Conservation (phyloP, 2,113 vertebrate species). For the Solea senegalensis region DNA sequence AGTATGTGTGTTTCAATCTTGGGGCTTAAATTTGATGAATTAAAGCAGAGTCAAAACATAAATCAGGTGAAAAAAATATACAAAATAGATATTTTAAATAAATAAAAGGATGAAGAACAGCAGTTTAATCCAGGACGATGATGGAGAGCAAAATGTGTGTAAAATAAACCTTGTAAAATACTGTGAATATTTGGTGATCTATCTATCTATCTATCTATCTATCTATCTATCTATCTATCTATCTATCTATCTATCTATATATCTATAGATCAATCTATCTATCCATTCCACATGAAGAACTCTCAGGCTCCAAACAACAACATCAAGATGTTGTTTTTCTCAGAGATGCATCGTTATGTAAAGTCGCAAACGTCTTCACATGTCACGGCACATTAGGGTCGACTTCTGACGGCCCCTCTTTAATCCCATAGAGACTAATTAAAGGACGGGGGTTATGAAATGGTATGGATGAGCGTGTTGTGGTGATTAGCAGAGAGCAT, state of each 20-base stretch:
- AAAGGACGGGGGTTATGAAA: neutral
- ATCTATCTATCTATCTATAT: neutral
- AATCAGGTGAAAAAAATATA: no score
- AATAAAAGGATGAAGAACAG: no score
- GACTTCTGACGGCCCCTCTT: slow-evolving; percentile 7
- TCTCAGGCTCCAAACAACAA: neutral
- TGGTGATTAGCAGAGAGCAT: slow-evolving; percentile 37
- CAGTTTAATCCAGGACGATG: no score
- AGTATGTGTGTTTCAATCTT: no score
- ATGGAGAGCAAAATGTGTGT: no score
- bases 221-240: no score
- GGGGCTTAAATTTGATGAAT: no score
- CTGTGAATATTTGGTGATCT: no score
- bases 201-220: no score
- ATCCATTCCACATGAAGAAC: neutral
- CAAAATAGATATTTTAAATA: no score
- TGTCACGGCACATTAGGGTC: neutral
- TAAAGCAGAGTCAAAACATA: no score
- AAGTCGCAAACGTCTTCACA: slow-evolving; percentile 7
- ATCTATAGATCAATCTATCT: neutral
- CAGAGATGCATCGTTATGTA: slow-evolving; percentile 39
- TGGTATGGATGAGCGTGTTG: neutral
- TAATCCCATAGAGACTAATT: slow-evolving; percentile 27
- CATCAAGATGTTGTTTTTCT: neutral
- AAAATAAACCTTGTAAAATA: no score